Percentiles rank a stretch among this genome's conserved stretches.
Evolutionary conservation across 2,888 invertebrate species (phyloP).

Genomic region (Drosophila pseudotalamancana): DNA sequence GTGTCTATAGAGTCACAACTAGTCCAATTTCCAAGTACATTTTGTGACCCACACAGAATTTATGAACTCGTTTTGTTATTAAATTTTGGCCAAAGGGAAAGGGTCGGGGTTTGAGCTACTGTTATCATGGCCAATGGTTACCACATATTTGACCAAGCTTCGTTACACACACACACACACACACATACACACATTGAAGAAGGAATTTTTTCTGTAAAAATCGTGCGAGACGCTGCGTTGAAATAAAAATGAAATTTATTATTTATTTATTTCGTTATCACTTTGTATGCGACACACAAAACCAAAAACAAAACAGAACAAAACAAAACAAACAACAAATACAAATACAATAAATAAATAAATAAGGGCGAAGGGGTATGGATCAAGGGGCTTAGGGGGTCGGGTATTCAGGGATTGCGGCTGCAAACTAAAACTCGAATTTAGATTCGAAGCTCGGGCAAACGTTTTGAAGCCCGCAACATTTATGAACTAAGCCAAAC

Average conservation of each 20-base stretch:
- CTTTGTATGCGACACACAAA: slow-evolving; percentile 70
- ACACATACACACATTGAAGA: neutral
- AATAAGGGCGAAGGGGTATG: neutral
- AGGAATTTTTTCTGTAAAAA: slow-evolving; percentile 8
- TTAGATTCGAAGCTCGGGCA: slow-evolving; percentile 29
- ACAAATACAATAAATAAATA: slow-evolving; percentile 14
- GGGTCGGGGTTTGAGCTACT: slow-evolving; percentile 2
- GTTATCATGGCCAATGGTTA: slow-evolving; percentile 34
- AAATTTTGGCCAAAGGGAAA: slow-evolving; percentile 38
- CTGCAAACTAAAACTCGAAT: slow-evolving; percentile 10
- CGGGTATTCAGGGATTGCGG: neutral
- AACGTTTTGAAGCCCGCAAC: slow-evolving; percentile 47
- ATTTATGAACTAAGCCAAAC: slow-evolving; percentile 68
- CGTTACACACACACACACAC: slow-evolving; percentile 17
- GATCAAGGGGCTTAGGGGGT: too few relatives aligned
- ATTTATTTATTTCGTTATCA: slow-evolving; percentile 79
- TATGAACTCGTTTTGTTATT: slow-evolving; percentile 68
- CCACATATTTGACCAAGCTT: too few relatives aligned
- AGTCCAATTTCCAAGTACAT: slow-evolving; percentile 37
- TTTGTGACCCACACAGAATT: slow-evolving; percentile 43
- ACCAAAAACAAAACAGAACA: slow-evolving; percentile 36
- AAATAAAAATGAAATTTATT: slow-evolving; percentile 76
- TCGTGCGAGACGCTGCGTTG: slow-evolving; percentile 49
- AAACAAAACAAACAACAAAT: too few relatives aligned
- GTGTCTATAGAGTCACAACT: slow-evolving; percentile 32